These are phyloP conservation scores for Aphidius gifuensis DNA, from an alignment of 1,140 invertebrate species.

Conservation along the genomic window DNA sequence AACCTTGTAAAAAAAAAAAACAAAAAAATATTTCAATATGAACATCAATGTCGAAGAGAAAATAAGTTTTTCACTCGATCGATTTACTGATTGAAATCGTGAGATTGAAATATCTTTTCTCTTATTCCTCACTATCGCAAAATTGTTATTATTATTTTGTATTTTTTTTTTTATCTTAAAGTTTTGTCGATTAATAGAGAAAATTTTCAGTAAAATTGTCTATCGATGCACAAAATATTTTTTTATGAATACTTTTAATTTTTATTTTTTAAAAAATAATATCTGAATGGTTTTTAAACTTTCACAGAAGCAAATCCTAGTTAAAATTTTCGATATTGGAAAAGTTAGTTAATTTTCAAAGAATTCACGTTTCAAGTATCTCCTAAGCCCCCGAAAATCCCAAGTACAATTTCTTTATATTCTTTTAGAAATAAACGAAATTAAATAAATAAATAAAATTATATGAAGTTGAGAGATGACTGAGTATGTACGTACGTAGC, in stretches of 20 bases:
- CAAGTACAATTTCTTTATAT: neutral
- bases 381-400: neutral
- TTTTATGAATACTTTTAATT: no score
- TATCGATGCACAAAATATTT: no score
- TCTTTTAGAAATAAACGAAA: slow-evolving; percentile 1
- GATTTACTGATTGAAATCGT: slow-evolving; percentile 11
- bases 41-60: slow-evolving; percentile 1
- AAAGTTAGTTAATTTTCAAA: slow-evolving; percentile 5
- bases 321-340: slow-evolving; percentile 4
- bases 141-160: no score
- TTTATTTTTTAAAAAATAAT: no score
- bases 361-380: slow-evolving; percentile 5
- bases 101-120: slow-evolving; percentile 5
- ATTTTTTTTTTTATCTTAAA: no score
- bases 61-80: slow-evolving; percentile 7
- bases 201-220: no score
- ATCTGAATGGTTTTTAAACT: no score
- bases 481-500: no score
- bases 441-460: neutral
- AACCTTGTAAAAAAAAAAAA: neutral
- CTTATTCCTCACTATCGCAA: no score
- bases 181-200: no score
- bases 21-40: slow-evolving; percentile 5
- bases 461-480: no score
- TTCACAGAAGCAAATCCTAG: neutral